These are phyloP conservation scores for Myotis vivesi DNA, from an alignment of 2,797 vertebrate genomes.

Conservation along the genomic window DNA sequence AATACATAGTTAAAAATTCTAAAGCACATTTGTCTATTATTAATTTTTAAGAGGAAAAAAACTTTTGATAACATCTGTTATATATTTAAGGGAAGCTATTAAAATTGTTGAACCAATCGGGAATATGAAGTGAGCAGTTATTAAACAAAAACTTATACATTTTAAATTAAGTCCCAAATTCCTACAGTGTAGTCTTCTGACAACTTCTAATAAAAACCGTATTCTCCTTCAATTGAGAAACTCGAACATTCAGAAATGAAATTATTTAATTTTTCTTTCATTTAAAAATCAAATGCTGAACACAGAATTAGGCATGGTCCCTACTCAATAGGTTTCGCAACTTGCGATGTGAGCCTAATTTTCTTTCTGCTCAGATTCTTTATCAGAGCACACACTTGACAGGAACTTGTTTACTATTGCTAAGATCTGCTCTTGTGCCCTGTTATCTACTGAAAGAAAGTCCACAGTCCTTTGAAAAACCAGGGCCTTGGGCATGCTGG, in stretches of 20 bases:
- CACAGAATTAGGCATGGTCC: conserved; percentile 44
- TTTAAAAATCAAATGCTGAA: conserved; percentile 56
- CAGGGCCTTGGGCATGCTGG: conserved; percentile 46
- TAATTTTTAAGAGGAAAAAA: conserved; percentile 31
- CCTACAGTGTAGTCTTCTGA: neutral
- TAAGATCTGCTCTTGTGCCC: conserved; percentile 22
- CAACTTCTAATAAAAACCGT: conserved; percentile 26
- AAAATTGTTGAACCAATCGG: conserved; percentile 14
- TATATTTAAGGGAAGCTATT: neutral
- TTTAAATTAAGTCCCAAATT: conserved; percentile 53
- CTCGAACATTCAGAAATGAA: conserved; percentile 43
- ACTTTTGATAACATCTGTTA: neutral
- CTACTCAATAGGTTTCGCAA: conserved; percentile 9
- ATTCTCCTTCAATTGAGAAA: conserved; percentile 63
- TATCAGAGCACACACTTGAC: conserved; percentile 23
- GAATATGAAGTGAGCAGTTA: conserved; percentile 24
- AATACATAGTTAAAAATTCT: neutral
- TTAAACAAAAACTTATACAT: neutral
- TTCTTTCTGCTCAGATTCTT: conserved; percentile 24
- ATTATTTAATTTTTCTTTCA: conserved; percentile 62
- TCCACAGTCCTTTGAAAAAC: conserved; percentile 69
- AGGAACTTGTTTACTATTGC: conserved; percentile 61
- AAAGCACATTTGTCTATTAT: neutral
- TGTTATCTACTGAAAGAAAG: conserved; percentile 35
- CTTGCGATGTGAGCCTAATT: neutral